Conservation (phyloP, 2,888 invertebrate species). For the Drosophila testacea region DNA sequence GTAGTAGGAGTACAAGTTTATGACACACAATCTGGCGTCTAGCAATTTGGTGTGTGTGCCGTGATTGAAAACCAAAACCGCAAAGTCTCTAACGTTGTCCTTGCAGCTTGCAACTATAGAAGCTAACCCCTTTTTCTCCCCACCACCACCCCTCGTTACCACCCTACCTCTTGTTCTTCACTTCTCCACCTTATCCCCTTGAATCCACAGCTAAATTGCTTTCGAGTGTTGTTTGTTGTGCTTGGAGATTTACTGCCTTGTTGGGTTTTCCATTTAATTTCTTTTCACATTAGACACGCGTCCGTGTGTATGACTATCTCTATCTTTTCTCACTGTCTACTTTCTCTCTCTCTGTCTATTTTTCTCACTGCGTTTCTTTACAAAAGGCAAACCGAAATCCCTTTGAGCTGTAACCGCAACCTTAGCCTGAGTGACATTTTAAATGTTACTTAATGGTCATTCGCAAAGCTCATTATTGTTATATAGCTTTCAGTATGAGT, state of each 20-base stretch:
- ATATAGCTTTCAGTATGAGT: constrained; percentile 1
- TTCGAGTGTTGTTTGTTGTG: constrained; percentile 77
- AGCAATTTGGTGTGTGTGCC: constrained; percentile 51
- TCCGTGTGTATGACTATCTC: background rate
- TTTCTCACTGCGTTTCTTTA: background rate
- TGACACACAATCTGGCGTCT: constrained; percentile 38
- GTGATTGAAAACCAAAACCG: constrained; percentile 55
- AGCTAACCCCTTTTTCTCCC: constrained; percentile 1
- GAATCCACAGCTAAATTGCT: constrained; percentile 64
- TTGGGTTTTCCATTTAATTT: constrained; percentile 74
- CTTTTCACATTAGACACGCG: constrained; percentile 71
- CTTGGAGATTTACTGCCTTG: constrained; percentile 73
- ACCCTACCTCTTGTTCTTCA: constrained; percentile 27
- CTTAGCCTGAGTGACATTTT: constrained; percentile 64
- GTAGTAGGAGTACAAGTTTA: constrained; percentile 12
- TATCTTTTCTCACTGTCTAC: background rate
- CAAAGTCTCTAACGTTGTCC: constrained; percentile 35
- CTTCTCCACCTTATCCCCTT: no score
- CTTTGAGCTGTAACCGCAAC: constrained; percentile 1
- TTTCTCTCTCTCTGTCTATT: background rate
- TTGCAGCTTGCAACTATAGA: constrained; percentile 27
- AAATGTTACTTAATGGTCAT: constrained; percentile 75
- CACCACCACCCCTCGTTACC: background rate
- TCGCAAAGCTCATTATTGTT: constrained; percentile 66
- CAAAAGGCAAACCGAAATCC: constrained; percentile 21